These are phyloP conservation scores for Siphlonurus alternatus DNA, from an alignment of 2,888 invertebrate species.

Conservation along the genomic window DNA sequence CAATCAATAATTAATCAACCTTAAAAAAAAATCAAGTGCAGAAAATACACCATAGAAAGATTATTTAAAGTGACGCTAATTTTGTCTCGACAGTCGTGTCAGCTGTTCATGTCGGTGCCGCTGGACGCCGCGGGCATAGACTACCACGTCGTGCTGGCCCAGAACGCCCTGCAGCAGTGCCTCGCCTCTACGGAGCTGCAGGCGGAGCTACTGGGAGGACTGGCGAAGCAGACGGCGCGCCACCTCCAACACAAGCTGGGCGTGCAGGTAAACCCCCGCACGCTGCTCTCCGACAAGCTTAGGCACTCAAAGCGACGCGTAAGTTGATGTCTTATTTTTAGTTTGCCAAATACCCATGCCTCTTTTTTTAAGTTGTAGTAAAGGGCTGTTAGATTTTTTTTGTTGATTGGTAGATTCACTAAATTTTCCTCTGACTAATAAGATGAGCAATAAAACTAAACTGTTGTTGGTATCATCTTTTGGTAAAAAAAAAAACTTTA, in stretches of 20 bases:
- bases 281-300: constrained; percentile 9
- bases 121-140: constrained; percentile 93
- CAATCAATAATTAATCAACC: too few species aligned
- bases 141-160: constrained; percentile 92
- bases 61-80: not conserved
- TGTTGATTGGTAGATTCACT: too few species aligned
- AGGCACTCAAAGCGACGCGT: constrained; percentile 8
- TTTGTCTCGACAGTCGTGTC: constrained; percentile 56
- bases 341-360: constrained; percentile 10
- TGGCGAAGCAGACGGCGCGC: constrained; percentile 84
- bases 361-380: constrained; percentile 6
- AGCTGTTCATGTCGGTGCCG: constrained; percentile 89
- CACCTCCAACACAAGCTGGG: constrained; percentile 63
- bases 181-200: constrained; percentile 78
- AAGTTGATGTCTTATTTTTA: constrained; percentile 13
- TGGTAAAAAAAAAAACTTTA: too few species aligned
- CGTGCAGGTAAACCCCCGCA: constrained; percentile 47
- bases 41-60: too few species aligned
- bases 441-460: too few species aligned
- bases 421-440: too few species aligned
- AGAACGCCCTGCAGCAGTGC: constrained; percentile 88
- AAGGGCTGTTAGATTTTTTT: not conserved
- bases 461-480: too few species aligned
- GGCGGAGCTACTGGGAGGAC: constrained; percentile 80
- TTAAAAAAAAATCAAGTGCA: too few species aligned